These are phyloP conservation scores for Furcula furcula DNA, from an alignment of 2,888 invertebrate genomes.

Conservation along the genomic window DNA sequence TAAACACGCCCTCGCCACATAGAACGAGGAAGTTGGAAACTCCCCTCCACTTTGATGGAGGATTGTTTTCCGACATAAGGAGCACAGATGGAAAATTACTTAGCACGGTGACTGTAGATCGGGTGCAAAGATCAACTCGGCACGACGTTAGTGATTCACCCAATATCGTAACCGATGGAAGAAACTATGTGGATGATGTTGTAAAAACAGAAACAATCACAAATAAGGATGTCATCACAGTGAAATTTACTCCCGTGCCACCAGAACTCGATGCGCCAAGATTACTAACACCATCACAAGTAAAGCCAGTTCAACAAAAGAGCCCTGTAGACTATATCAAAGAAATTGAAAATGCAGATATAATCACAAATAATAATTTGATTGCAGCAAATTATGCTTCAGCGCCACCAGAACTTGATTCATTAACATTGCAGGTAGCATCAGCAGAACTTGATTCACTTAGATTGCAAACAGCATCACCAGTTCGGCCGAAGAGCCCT, in stretches of 20 bases:
- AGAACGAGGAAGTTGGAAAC: slow-evolving; percentile 78
- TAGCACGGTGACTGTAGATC: slow-evolving; percentile 75
- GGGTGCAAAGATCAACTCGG: slow-evolving; percentile 65
- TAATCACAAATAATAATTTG: slow-evolving; percentile 69
- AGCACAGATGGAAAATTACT: slow-evolving; percentile 73
- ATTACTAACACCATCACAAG: slow-evolving; percentile 46
- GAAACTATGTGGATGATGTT: slow-evolving; percentile 64
- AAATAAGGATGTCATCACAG: slow-evolving; percentile 70
- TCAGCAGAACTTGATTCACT: slow-evolving; percentile 51
- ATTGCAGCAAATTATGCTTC: slow-evolving; percentile 72
- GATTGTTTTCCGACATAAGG: slow-evolving; percentile 77
- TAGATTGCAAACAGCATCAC: slow-evolving; percentile 45
- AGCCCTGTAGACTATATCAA: slow-evolving; percentile 59
- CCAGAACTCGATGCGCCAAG: slow-evolving; percentile 58
- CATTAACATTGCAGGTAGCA: slow-evolving; percentile 45
- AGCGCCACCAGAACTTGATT: slow-evolving; percentile 61
- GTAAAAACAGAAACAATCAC: slow-evolving; percentile 72
- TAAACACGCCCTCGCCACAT: slow-evolving; percentile 56
- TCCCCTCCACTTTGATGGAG: slow-evolving; percentile 79
- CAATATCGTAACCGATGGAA: slow-evolving; percentile 39
- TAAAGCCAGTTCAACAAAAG: slow-evolving; percentile 24
- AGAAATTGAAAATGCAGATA: slow-evolving; percentile 69
- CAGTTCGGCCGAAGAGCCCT: slow-evolving; percentile 36
- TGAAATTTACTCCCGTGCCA: slow-evolving; percentile 69
- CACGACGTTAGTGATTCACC: slow-evolving; percentile 71